A percentile compares a stretch with the other conserved stretches of the same genome.
Conservation (phyloP, 2,797 vertebrate species). For the Enteromius treurensis region DNA sequence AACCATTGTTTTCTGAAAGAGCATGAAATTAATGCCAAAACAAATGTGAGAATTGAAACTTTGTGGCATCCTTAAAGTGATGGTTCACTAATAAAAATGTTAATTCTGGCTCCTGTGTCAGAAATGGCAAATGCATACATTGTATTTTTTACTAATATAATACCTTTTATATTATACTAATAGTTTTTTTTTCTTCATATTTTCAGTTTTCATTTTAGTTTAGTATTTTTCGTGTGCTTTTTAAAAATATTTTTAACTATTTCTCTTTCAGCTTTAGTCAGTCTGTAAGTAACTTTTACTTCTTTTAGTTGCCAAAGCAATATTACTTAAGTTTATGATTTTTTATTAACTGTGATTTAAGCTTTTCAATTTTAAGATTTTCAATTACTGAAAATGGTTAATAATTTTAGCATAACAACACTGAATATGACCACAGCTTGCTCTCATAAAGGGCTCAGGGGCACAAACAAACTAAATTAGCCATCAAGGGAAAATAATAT, state of each 20-base stretch:
- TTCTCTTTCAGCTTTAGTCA: neutral
- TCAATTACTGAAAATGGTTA: neutral
- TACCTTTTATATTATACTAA: neutral
- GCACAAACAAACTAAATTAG: neutral
- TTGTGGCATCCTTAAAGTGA: neutral
- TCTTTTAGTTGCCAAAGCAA: neutral
- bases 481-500: neutral
- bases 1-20: conserved; percentile 91
- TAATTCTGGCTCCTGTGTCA: neutral
- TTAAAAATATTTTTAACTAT: neutral
- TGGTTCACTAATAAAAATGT: neutral
- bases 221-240: neutral
- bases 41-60: neutral
- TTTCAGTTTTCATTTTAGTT: neutral
- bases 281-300: neutral
- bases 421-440: neutral
- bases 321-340: neutral
- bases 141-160: neutral
- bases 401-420: neutral
- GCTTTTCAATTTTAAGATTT: neutral
- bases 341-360: neutral
- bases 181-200: neutral
- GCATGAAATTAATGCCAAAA: neutral
- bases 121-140: neutral
- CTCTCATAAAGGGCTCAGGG: conserved; percentile 1